These are phyloP conservation scores for Trissolcus basalis DNA, from an alignment of 1,140 invertebrate genomes.

Conservation along the genomic window DNA sequence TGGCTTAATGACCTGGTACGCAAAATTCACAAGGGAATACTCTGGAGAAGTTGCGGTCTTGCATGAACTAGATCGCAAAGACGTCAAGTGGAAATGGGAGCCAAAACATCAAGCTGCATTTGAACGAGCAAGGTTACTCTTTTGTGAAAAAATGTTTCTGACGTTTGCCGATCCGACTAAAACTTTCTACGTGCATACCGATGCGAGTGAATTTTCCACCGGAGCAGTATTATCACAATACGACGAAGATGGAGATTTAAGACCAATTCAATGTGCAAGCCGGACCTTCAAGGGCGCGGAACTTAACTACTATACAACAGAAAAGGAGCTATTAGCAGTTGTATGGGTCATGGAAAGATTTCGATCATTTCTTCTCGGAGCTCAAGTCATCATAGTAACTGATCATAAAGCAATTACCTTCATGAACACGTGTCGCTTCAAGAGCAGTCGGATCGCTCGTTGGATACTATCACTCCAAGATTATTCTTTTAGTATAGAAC, in stretches of 20 bases:
- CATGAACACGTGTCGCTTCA: conserved; percentile 1
- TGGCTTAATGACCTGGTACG: conserved; percentile 69
- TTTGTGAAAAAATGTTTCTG: conserved; percentile 1
- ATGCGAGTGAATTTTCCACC: conserved; percentile 3
- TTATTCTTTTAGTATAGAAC: background rate
- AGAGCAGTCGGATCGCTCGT: background rate
- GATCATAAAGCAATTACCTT: conserved; percentile 9
- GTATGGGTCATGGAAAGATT: conserved; percentile 1
- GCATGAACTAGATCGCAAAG: conserved; percentile 3
- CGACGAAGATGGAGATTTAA: background rate
- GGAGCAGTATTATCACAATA: conserved; percentile 6
- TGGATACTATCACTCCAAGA: conserved; percentile 1
- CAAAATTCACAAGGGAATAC: conserved; percentile 65
- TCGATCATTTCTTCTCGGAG: background rate
- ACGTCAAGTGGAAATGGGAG: background rate
- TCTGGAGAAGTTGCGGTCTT: conserved; percentile 2
- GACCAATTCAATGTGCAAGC: conserved; percentile 61
- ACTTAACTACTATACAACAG: background rate
- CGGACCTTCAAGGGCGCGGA: conserved; percentile 1
- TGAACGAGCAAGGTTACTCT: background rate
- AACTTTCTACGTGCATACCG: conserved; percentile 5
- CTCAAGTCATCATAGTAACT: background rate
- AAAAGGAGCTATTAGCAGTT: conserved; percentile 6
- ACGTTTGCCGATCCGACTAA: conserved; percentile 6
- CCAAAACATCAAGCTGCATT: conserved; percentile 1